Percentiles rank a stretch among this genome's conserved stretches.
These are phyloP conservation scores for Melipona bicolor DNA, from an alignment of 2,888 invertebrate genomes.

Conservation along the genomic window DNA sequence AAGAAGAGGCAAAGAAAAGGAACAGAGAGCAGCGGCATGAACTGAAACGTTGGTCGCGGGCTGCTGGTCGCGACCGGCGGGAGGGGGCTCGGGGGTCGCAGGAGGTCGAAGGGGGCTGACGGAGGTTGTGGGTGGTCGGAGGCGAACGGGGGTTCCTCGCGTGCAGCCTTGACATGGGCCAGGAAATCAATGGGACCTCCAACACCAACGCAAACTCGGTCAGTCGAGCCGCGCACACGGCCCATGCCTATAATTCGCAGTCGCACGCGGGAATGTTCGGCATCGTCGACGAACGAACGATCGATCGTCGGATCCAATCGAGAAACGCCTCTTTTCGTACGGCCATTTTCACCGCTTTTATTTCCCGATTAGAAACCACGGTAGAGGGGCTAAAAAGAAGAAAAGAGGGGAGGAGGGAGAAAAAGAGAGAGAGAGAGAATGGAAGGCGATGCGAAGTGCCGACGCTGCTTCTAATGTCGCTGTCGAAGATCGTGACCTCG, in stretches of 20 bases:
- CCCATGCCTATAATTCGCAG: constrained; percentile 69
- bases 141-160: constrained; percentile 78
- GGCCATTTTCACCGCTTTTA: constrained; percentile 46
- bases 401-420: neutral
- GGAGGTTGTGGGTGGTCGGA: constrained; percentile 70
- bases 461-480: constrained; percentile 49
- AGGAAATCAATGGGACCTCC: constrained; percentile 84
- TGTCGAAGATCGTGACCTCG: constrained; percentile 56
- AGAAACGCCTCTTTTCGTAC: constrained; percentile 41
- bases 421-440: too few species aligned
- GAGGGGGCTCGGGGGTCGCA: constrained; percentile 48
- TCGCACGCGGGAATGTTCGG: constrained; percentile 65
- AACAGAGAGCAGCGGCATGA: constrained; percentile 19
- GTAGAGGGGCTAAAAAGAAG: neutral
- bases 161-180: constrained; percentile 84
- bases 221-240: constrained; percentile 72
- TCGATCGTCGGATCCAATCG: constrained; percentile 62
- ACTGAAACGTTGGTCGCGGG: constrained; percentile 51
- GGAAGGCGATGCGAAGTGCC: constrained; percentile 30
- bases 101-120: constrained; percentile 69
- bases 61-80: constrained; percentile 13
- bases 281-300: constrained; percentile 51
- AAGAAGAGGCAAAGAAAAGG: constrained; percentile 27
- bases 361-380: constrained; percentile 24
- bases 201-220: constrained; percentile 81